Evolutionary conservation across 1,140 invertebrate genomes (phyloP), one percentile per base, ranked within the genome.

Genomic region (Samia ricini): DNA sequence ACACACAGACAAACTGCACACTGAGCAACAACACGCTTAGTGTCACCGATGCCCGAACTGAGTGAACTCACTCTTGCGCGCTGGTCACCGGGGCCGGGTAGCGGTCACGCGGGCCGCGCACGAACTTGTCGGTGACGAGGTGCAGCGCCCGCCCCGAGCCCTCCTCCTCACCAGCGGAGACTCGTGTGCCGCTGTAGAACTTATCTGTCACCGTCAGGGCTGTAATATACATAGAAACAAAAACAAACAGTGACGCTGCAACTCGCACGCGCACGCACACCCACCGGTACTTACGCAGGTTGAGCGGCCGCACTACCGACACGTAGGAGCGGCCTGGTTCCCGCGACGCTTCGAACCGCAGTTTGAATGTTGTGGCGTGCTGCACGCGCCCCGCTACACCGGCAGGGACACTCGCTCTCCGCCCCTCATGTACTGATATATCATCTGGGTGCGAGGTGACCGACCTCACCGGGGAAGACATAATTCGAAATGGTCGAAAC

Each of bases 291-390:
- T 78, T 15, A 83, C 90, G 76, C 60, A 85, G 67, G 7, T 64
- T 69, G 0, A 78, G 68, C 21, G 85, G 85, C 20, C 73, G 75
- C n/a, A 80, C 68, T 4, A 74, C 70, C 3, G 83, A 84, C 20
- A 85, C 75, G 63, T 84, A 65, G 5, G 85, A 88, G 61, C 83
- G 82, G 18, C 85, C 83, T 18, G 66, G 76, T 63, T 83, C 82
- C 33, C 77, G 74, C 52, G 72, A 74, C 1, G 74, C 54, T 49
- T 82, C 83, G 70, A 88, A 88, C 0, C 85, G 78, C 49, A 88
- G 67, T 68, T 84, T 84, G 67, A 88, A 88, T n/a, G 81, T 76
- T 50, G 70, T 71, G 62, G 64, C 6, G 62, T 80, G 81, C 23
- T 63, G 10, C 54, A 60, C 26, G 15, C 49, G 57, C 55, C 61